Evolutionary conservation across 2,888 invertebrate genomes (phyloP).

Genomic region (Drosophila nr. perissopoda): DNA sequence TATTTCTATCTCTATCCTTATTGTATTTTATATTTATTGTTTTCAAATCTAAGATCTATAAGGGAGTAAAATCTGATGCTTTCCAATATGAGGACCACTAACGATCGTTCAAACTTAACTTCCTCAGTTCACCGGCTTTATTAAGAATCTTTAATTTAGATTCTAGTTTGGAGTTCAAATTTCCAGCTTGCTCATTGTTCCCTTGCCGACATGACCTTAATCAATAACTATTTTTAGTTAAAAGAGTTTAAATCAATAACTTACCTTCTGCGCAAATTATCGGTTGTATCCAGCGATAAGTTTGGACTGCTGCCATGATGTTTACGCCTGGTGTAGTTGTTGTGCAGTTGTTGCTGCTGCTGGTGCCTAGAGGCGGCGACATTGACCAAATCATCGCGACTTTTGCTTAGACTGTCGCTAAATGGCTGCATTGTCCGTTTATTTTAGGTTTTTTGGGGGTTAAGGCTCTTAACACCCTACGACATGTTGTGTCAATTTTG

Average conservation of each 20-base stretch:
- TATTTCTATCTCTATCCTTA: not conserved
- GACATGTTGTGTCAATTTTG: conserved; percentile 56
- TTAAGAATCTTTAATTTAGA: not conserved
- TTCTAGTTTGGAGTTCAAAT: not conserved
- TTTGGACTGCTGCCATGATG: conserved; percentile 83
- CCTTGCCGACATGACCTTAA: conserved; percentile 35
- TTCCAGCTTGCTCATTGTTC: not conserved
- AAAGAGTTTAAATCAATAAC: conserved; percentile 30
- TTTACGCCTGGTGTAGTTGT: conserved; percentile 61
- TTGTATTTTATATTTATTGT: not conserved
- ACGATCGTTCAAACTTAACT: not conserved
- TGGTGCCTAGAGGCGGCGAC: conserved; percentile 72
- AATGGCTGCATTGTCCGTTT: conserved; percentile 83
- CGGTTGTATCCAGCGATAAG: conserved; percentile 81
- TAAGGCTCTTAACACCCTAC: conserved; percentile 47
- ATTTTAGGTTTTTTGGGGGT: conserved; percentile 16
- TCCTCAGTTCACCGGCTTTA: not conserved
- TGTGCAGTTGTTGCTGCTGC: conserved; percentile 64
- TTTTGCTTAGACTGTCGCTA: conserved; percentile 82
- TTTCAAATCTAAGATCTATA: not conserved
- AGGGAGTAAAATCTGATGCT: not conserved
- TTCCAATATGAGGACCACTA: not conserved
- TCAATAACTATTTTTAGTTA: conserved; percentile 15
- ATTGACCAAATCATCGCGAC: conserved; percentile 83
- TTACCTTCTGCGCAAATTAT: conserved; percentile 83